Evolutionary conservation across 2,888 invertebrate species (phyloP), one percentile per base, ranked within the genome.

Genomic region (Limnephilus rhombicus): DNA sequence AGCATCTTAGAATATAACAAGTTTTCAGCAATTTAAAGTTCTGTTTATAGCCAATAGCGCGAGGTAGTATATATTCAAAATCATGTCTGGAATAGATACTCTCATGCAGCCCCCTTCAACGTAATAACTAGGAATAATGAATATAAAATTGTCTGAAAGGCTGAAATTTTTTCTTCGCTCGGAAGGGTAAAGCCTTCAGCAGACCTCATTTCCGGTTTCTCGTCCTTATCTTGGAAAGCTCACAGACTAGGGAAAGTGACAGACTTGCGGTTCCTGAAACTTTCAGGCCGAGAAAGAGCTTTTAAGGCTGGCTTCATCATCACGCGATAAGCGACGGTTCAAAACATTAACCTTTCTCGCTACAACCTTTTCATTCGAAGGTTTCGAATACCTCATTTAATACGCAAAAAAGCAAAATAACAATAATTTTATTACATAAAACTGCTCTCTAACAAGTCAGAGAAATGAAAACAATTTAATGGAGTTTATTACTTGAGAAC

Each of bases 171-270:
- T 37, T 37, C 86, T 86, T 15, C 29, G 29, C 86, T 45, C 29
- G 87, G 87, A n/a, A n/a, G 31, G 68, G 31, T 34, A 87, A 29
- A 87, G 87, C 53, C 68, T 87, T 34, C 87, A 29, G 34, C 86
- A 91, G 81, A 91, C 80, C 91, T 91, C 86, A 91, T 91, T 91
- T 91, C 91, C 91, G 91, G 68, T 87, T 68, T 68, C 87, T 53
- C 87, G 53, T 5, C 68, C 68, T 86, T 37, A 45, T 45, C 41
- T 41, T 29, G 53, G n/a, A 87, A 87, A 34, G 31, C 68, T 87
- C 34, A 68, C 49, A 53, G 68, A 49, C 31, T 87, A 29, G 87
- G 31, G 68, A 87, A 87, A 68, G 68, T 87, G 87, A 87, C 87
- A 87, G 87, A 87, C 87, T 68, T 53, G 87, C 68, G 87, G 87